Percentiles rank a stretch among this genome's conserved stretches.
Conservation (phyloP, 2,888 invertebrate species). For the Tipula unca region DNA sequence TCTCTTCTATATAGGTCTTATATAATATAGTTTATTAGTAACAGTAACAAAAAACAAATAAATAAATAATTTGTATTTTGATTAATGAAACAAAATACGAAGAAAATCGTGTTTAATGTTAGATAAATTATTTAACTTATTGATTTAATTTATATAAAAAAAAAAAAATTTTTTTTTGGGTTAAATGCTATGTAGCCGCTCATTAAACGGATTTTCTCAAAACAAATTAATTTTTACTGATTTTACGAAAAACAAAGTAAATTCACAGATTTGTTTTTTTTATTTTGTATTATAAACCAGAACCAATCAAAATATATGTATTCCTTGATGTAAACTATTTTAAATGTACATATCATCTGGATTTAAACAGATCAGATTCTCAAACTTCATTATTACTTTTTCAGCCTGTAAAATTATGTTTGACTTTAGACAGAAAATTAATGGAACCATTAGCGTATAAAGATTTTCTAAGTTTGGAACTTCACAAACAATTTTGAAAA, state of each 20-base stretch:
- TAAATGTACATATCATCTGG: no score
- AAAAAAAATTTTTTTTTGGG: no score
- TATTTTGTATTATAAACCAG: neutral
- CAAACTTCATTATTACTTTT: no score
- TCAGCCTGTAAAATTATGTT: no score
- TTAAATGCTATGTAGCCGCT: neutral
- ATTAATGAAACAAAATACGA: neutral
- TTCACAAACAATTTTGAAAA: no score
- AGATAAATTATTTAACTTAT: neutral
- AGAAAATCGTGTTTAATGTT: neutral
- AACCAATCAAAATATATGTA: neutral
- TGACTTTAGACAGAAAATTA: no score
- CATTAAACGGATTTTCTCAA: neutral
- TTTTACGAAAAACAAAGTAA: neutral
- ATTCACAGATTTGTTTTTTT: neutral
- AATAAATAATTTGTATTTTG: neutral
- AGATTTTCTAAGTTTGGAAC: no score
- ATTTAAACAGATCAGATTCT: no score
- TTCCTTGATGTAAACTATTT: no score
- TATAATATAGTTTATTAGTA: neutral
- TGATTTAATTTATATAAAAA: neutral
- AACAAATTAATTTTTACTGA: neutral
- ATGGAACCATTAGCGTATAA: no score
- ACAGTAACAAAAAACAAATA: neutral
- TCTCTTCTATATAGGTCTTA: neutral